Percentiles rank a stretch among this genome's conserved stretches.
phyloP scores from a whole-genome alignment of 2,797 vertebrate genomes.

The Emydoidea blandingii region DNA sequence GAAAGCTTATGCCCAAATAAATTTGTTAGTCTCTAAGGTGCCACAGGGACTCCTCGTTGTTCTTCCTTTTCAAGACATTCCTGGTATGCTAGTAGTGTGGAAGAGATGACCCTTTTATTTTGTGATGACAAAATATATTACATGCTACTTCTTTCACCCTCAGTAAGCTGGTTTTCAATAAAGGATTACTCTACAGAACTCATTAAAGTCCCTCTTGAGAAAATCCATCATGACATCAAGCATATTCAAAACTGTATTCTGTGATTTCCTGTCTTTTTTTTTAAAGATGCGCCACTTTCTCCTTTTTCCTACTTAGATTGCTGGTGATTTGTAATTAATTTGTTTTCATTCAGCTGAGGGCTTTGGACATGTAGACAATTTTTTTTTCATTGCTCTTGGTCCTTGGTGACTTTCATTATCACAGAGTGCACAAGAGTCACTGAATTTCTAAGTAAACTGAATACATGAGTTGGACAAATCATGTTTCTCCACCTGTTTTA shows the following conservation, averaged over 20 bases:
- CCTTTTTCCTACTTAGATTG: neutral
- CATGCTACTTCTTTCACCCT: neutral
- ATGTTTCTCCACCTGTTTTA: conserved; percentile 36
- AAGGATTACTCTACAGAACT: conserved; percentile 25
- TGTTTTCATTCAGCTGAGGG: conserved; percentile 20
- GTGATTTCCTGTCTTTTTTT: conserved; percentile 31
- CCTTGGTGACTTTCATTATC: conserved; percentile 28
- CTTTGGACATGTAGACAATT: neutral
- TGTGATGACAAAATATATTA: neutral
- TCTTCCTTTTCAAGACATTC: neutral
- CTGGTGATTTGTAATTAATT: conserved; percentile 19
- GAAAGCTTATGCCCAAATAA: too few relatives aligned
- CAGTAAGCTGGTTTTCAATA: conserved; percentile 37
- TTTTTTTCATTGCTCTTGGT: conserved; percentile 3
- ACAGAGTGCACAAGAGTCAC: neutral
- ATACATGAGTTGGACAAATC: conserved; percentile 1
- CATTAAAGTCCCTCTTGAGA: conserved; percentile 48
- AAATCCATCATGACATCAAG: neutral
- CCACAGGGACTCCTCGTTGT: too few relatives aligned
- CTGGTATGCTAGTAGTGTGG: neutral
- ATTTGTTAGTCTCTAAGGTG: too few relatives aligned
- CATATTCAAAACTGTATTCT: neutral
- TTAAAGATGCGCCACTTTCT: conserved; percentile 29
- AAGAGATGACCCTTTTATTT: neutral
- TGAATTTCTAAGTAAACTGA: conserved; percentile 43